Base-by-base conservation (phyloP, 2,888 invertebrate species). In the Drosophila ustulata region DNA sequence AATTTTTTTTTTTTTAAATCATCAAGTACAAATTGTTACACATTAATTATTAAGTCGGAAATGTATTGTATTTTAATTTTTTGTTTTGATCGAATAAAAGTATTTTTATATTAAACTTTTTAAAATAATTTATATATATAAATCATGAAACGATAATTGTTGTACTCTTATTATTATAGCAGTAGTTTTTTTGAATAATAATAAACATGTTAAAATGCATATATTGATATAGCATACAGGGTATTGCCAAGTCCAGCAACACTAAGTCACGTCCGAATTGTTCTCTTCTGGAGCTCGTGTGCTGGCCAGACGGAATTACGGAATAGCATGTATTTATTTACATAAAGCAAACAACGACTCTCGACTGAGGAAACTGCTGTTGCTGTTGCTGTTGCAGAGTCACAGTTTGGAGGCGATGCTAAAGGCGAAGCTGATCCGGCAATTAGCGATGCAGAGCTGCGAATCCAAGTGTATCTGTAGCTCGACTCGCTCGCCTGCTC, bases 401-500 rank as follows among this genome's bases (percentile, higher is more conserved):
- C 13, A 18, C 18, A 41, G 45, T 9, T 8, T 26, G 37, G 26
- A 43, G 62, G 61, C 46, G 30, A 56, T 62, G 52, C 28, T 59
- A 32, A 66, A 65, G 46, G 58, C 65, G 53, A 45, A 30, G 63
- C 66, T 68, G 83, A 87, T 87, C 72, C 75, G 63, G 67, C 83
- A 83, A 83, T 83, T 87, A 83, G 88, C 75, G 52, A 45, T 23
- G 64, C 69, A 57, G 56, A 70, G 56, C 66, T 37, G 51, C 43
- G 45, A 66, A 51, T 53, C 39, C 49, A 30, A 34, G 18, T 66
- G 11, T 47, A 56, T 46, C n/a, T 47, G 41, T 56, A 55, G 59
- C 43, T 41, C 11, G 37, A n/a, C 57, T 51, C 53, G 50, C 13
- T 23, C 3, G 3, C 23, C 32, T 11, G 32, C 13, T 6, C 43